A percentile compares a stretch with the other conserved stretches of the same genome.
phyloP scores from a whole-genome alignment of 2,113 vertebrate species.

The Holacanthus passer region DNA sequence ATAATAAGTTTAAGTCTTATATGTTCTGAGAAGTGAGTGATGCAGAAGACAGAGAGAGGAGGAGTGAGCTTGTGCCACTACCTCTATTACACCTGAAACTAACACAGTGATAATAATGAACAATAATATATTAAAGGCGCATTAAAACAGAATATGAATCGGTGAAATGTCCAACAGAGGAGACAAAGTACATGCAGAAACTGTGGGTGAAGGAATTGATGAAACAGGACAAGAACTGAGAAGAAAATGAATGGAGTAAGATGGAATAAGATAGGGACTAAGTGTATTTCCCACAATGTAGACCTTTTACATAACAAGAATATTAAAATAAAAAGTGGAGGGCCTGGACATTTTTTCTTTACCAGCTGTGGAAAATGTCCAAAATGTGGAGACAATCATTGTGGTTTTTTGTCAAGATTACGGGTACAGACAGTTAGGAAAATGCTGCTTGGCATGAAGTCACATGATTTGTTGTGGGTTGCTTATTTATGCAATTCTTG shows the following conservation, averaged over 20 bases:
- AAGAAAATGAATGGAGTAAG: not conserved
- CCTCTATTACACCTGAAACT: not conserved
- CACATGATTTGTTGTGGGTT: too few relatives aligned
- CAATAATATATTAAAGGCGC: not conserved
- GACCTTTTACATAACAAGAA: too few relatives aligned
- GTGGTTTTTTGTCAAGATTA: not conserved
- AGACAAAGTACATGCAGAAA: too few relatives aligned
- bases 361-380: not conserved
- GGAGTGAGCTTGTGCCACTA: not conserved
- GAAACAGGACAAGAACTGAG: not conserved
- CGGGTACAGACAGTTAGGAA: too few relatives aligned
- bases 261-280: too few relatives aligned
- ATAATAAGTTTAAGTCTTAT: constrained; percentile 3
- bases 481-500: too few relatives aligned
- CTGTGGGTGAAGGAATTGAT: too few relatives aligned
- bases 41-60: not conserved
- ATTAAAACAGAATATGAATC: not conserved
- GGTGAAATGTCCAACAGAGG: too few relatives aligned
- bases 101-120: too few relatives aligned
- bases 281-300: too few relatives aligned
- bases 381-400: not conserved
- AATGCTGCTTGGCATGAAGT: too few relatives aligned
- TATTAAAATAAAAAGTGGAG: too few relatives aligned
- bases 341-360: not conserved
- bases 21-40: not conserved